Evolutionary conservation across 2,797 vertebrate species (phyloP), one percentile per base, ranked within the genome.

Genomic region (Hapalemur alaotrensis): DNA sequence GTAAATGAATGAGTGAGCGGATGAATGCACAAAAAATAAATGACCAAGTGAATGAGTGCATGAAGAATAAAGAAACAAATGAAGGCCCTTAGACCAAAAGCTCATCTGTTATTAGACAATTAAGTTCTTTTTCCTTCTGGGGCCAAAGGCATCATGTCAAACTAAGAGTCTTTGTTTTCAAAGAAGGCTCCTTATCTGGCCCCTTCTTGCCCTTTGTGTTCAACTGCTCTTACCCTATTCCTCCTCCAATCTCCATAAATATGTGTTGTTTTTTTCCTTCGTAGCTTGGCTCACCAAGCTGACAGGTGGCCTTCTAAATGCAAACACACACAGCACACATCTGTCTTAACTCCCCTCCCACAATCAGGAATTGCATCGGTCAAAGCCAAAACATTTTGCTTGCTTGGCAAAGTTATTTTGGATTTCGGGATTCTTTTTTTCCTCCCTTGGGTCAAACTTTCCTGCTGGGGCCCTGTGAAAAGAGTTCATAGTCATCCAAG

Each of bases 251-350:
- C 76, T 61, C 84, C 76, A 46, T 38, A 43, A 76, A 54, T 52
- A 38, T 25, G n/a, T 50, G 59, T 35, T 43, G 7, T 22, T 43
- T 65, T 65, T 65, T 89, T 46, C 12, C 70, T 38, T 70, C 25
- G 9, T 59, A 65, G 43, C 35, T 59, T 59, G 79, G 88, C 69
- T 76, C 32, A 41, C 65, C 50, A 83, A 46, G 57, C 65, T 67
- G 48, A 80, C 87, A 96, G 92, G 88, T 94, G 84, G 72, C 72
- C 79, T 95, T 75, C 83, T 61, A 23, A 61, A 70, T 75, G 81
- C 65, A 73, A 35, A 54, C n/a, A 65, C 23, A 30, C 48, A 48
- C 18, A 38, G 1, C 25, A 18, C 20, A 2, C 11, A 75, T 80
- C 78, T 89, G 80, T 10, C 5, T 38, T 41, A 61, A 14, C 61